phyloP scores from a whole-genome alignment of 2,888 invertebrate genomes.

The Neoitamus cyanurus region DNA sequence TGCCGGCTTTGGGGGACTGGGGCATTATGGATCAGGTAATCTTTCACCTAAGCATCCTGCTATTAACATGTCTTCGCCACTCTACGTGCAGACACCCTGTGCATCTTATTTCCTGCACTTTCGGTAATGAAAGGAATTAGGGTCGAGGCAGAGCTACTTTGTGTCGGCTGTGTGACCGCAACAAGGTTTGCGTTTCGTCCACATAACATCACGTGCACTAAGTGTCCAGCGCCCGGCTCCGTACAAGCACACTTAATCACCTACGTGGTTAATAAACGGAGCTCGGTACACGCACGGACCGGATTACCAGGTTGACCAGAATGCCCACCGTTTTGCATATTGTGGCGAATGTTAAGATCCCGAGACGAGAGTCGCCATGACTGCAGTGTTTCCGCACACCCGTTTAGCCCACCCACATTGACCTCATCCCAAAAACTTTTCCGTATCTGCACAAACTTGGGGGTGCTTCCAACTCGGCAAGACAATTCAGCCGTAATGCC shows the following conservation, averaged over 20 bases:
- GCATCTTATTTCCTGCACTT: conserved; percentile 23
- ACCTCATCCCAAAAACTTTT: not conserved
- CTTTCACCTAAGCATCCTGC: conserved; percentile 23
- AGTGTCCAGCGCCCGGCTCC: not conserved
- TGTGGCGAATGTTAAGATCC: not conserved
- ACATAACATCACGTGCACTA: not conserved
- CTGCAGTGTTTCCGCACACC: not conserved
- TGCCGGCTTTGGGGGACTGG: not conserved
- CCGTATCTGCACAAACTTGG: not conserved
- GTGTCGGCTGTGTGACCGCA: not conserved
- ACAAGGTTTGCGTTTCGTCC: not conserved
- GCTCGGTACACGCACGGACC: not conserved
- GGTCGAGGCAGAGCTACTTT: not conserved
- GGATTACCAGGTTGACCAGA: not conserved
- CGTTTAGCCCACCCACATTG: not conserved
- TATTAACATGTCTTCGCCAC: not conserved
- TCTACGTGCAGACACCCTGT: not conserved
- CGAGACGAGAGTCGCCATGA: not conserved
- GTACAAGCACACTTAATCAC: conserved; percentile 14
- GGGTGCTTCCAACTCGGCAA: not conserved
- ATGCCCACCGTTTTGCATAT: conserved; percentile 20
- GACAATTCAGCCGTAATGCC: not conserved
- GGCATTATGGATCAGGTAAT: conserved; percentile 29
- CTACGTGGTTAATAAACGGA: conserved; percentile 16
- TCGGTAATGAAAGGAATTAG: conserved; percentile 26